Base-by-base conservation (phyloP, 1,140 invertebrate genomes). In the Thrips palmi region DNA sequence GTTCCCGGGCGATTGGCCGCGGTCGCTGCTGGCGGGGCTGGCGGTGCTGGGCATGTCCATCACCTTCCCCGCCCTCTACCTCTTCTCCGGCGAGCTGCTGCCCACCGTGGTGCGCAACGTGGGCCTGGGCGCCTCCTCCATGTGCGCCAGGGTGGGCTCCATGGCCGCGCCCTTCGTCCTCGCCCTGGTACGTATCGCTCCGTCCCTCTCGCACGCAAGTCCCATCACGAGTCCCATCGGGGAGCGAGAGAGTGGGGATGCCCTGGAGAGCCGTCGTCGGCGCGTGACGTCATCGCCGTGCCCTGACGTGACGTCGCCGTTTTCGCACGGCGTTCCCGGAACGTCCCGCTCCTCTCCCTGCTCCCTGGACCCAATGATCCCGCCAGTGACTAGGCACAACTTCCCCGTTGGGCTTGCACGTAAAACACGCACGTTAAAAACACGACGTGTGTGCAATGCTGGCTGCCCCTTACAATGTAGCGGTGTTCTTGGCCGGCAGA, bases 11-110 rank as follows among this genome's bases (percentile, higher is more conserved):
- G n/a, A n/a, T n/a, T n/a, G n/a, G n/a, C n/a, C 60, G 7, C 56
- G 60, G 45, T 51, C 71, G 12, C 47, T 64, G 24, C 58, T 76
- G 20, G 71, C 73, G 7, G 65, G 72, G 36, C 48, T 70, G 6
- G 76, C 71, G 2, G 75, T 75, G 45, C 72, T 77, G 41, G 66
- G 69, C 19, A 71, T 73, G 54, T 71, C 74, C 30, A 62, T 74
- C 28, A 62, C 64, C 3, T 77, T 77, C 47, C 68, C 71, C 2
- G 64, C 71, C 4, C 66, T 71, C 12, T 77, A 76, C 51, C 58
- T 77, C 33, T 74, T 72, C 46, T 70, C 71, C 25, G 65, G 71
- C 6, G 74, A 77, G 55, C 45, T 77, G 19, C 76, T 74, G 45
- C 74, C 74, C 3, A 77, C 74, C 0, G 67, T 74, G 14, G 63